A percentile compares a stretch with the other conserved stretches of the same genome.
These are phyloP conservation scores for Solea solea DNA, from an alignment of 2,113 vertebrate species.

Conservation along the genomic window DNA sequence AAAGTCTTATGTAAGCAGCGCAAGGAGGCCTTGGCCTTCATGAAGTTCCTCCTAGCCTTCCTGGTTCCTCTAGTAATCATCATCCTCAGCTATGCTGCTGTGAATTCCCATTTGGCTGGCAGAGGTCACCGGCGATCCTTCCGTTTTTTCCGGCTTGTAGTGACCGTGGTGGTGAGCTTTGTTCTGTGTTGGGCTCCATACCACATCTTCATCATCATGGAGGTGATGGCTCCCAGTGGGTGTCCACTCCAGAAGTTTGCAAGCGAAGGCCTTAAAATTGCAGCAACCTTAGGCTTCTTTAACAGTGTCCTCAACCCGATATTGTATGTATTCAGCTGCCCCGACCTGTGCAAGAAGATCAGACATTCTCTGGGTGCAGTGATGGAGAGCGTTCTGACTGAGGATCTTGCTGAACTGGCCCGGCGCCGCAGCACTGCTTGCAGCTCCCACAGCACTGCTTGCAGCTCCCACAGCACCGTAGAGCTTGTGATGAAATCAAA, in stretches of 20 bases:
- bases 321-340: conserved; percentile 84
- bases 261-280: conserved; percentile 46
- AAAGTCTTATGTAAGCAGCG: conserved; percentile 48
- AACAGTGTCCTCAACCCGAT: conserved; percentile 83
- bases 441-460: conserved; percentile 5
- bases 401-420: conserved; percentile 69
- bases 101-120: conserved; percentile 53
- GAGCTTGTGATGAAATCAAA: conserved; percentile 23
- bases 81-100: conserved; percentile 70
- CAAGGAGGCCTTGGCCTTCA: conserved; percentile 63
- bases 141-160: conserved; percentile 79
- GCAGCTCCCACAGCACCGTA: not conserved
- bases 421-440: conserved; percentile 60
- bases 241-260: not conserved
- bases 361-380: conserved; percentile 75
- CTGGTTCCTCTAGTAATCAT: conserved; percentile 77
- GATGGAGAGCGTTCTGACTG: conserved; percentile 80
- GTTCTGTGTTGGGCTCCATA: conserved; percentile 84
- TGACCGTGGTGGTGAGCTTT: conserved; percentile 80
- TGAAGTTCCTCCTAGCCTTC: conserved; percentile 81
- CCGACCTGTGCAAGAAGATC: conserved; percentile 76
- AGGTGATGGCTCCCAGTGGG: conserved; percentile 41
- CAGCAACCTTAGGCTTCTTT: conserved; percentile 71
- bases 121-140: conserved; percentile 59
- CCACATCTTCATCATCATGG: conserved; percentile 79